Conservation (phyloP, 2,797 vertebrate species). For the Steatocranus sp. region DNA sequence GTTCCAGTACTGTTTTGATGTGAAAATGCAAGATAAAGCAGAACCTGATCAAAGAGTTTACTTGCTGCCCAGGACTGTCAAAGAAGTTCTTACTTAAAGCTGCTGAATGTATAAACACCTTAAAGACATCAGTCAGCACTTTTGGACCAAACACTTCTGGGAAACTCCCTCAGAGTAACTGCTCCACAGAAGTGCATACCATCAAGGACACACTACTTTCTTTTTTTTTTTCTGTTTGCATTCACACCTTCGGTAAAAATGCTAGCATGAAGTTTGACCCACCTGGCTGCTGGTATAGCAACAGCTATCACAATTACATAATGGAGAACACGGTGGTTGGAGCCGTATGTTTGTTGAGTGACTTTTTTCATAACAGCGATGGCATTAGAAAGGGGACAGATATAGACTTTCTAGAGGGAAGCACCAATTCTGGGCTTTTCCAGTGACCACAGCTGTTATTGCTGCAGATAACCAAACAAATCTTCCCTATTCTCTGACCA, state of each 20-base stretch:
- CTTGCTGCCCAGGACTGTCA: background rate
- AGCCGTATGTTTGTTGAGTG: background rate
- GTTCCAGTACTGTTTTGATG: constrained; percentile 1
- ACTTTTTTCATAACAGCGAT: background rate
- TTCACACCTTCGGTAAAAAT: background rate
- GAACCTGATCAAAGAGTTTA: background rate
- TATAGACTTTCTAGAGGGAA: background rate
- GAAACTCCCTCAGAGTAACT: background rate
- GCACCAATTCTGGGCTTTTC: background rate
- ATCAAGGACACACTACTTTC: background rate
- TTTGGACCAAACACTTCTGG: background rate
- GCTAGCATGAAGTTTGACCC: background rate
- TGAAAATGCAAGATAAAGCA: background rate
- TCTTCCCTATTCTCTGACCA: background rate
- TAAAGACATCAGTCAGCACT: background rate
- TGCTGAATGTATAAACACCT: background rate
- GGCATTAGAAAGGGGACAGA: background rate
- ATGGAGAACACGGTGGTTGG: background rate
- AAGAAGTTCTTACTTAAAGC: background rate
- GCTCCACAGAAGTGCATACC: background rate
- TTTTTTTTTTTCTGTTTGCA: background rate
- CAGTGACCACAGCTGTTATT: background rate
- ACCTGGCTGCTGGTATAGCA: background rate
- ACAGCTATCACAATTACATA: background rate
- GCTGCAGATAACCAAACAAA: background rate